Base-by-base conservation (phyloP, 2,888 invertebrate species). In the Sarcophaga carnaria region DNA sequence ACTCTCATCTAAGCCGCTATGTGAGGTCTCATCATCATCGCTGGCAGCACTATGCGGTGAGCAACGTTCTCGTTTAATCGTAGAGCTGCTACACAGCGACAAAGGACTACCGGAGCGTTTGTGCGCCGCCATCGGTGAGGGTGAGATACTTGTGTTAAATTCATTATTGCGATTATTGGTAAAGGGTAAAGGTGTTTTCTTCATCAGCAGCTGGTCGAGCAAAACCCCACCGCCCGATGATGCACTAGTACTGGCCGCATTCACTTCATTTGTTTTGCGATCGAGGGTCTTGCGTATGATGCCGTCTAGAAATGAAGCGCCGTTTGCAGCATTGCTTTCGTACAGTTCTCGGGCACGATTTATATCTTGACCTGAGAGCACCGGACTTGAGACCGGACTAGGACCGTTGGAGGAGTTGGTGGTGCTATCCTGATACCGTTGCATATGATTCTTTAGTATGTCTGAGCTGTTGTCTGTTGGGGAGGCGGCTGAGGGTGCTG, bases 211-310 rank as follows among this genome's bases (percentile, higher is more conserved):
- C 91, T 96, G 96, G 89, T 96, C 96, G 89, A 96, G 94, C 89
- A 96, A 93, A 12, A 95, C 95, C 94, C 94, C 89, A 94, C 89
- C 94, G 8, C 86, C 70, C 11, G 54, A 14, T 54, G 83, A 72
- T 11, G 66, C 17, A 45, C 77, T 66, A 17, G 80, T 80, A 10
- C 72, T 74, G 27, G 89, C 88, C 74, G 90, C 89, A 64, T 87
- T 88, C 64, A 93, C 83, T 94, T 94, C 81, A 94, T 94, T 91
- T 95, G 88, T 90, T 91, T 94, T 90, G 59, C 95, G 95, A 92
- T 97, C 97, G 87, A 97, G 94, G 89, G 96, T 96, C 89, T 97
- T 97, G 90, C 97, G 94, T 89, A 97, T 97, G 90, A 97, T 96
- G 76, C 97, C 97, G 91, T 97, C 97, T 76, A 97, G 94, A 92